These are phyloP conservation scores for Ciconia boyciana DNA, from an alignment of 2,113 vertebrate genomes.

Conservation along the genomic window DNA sequence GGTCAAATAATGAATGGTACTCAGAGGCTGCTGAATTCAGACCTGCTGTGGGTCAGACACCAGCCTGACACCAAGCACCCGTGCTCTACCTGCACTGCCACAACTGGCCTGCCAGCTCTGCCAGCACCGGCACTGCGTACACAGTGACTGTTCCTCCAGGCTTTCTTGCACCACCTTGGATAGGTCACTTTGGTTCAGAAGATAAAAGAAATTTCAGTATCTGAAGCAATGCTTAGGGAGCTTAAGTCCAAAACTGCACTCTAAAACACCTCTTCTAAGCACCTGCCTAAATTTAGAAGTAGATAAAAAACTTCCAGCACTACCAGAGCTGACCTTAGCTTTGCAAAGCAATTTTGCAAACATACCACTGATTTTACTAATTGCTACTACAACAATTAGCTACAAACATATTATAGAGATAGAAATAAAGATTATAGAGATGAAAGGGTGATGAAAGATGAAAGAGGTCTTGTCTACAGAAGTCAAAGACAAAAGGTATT, in stretches of 20 bases:
- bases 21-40: background rate
- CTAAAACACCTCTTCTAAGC: background rate
- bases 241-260: background rate
- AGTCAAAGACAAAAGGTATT: background rate
- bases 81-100: background rate
- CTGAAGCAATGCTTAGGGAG: background rate
- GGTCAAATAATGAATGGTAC: background rate
- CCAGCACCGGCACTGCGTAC: rapidly evolving
- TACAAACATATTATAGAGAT: background rate
- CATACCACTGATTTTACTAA: background rate
- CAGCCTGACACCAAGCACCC: rapidly evolving
- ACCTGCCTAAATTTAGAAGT: background rate
- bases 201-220: background rate
- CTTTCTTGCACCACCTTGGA: background rate
- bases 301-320: background rate
- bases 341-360: background rate
- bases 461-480: background rate
- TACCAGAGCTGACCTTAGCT: background rate
- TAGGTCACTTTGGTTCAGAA: background rate
- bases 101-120: background rate
- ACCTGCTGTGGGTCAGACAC: background rate
- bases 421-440: background rate
- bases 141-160: too few relatives aligned
- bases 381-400: background rate
- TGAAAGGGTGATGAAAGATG: background rate